Conservation (phyloP, 2,888 invertebrate species). For the Ochropacha duplaris region DNA sequence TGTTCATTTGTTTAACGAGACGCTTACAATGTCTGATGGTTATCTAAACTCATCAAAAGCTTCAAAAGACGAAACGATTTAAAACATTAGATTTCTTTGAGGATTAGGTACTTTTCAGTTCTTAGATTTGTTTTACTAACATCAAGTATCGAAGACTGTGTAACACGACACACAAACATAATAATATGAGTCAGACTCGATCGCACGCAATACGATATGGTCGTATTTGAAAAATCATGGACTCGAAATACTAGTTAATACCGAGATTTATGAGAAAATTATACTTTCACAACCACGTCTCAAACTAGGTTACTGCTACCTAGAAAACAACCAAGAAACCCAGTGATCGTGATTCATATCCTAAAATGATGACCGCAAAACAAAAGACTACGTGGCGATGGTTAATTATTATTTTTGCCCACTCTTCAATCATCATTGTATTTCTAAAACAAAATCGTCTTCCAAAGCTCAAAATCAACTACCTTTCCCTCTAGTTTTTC, state of each 20-base stretch:
- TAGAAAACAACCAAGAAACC: not conserved
- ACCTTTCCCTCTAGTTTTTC: not conserved
- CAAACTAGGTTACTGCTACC: not conserved
- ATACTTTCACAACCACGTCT: not conserved
- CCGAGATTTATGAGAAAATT: not conserved
- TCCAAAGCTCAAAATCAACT: not conserved
- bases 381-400: not conserved
- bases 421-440: not conserved
- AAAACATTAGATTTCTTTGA: not conserved
- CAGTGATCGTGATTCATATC: not conserved
- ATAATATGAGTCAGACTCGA: too few species aligned
- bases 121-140: not conserved
- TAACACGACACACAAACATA: too few species aligned
- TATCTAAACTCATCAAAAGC: slow-evolving; percentile 1
- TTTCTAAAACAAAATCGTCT: not conserved
- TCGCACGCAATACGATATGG: not conserved
- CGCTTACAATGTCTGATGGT: not conserved
- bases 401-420: not conserved
- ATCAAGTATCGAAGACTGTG: not conserved
- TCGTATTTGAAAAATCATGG: not conserved
- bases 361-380: not conserved
- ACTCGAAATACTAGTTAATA: not conserved
- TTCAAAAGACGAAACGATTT: not conserved
- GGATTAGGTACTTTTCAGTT: not conserved
- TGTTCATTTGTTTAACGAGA: not conserved